These are phyloP conservation scores for Parauchenoglanis punctatus DNA, from an alignment of 2,797 vertebrate genomes.

Conservation along the genomic window DNA sequence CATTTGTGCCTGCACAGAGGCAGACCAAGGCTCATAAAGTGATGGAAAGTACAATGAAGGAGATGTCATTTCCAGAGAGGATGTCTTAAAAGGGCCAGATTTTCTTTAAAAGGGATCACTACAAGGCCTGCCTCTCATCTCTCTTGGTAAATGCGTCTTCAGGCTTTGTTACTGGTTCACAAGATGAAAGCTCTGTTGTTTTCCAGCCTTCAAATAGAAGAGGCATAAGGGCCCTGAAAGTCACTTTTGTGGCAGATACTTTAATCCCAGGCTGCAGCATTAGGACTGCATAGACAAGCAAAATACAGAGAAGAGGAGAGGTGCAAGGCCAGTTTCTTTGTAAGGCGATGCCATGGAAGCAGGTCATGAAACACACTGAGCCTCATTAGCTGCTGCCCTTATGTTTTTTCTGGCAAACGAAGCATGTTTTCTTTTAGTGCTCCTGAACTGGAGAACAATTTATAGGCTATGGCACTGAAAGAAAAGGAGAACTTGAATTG, in stretches of 20 bases:
- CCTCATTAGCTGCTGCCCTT: conserved; percentile 58
- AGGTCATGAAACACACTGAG: conserved; percentile 13
- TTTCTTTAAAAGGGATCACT: conserved; percentile 51
- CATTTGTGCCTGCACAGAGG: conserved; percentile 23
- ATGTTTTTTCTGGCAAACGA: conserved; percentile 28
- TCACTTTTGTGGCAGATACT: conserved; percentile 65
- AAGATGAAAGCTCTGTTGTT: conserved; percentile 79
- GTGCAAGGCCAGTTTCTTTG: conserved; percentile 26
- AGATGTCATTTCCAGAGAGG: conserved; percentile 61
- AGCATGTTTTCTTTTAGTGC: conserved; percentile 9
- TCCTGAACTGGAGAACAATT: background rate
- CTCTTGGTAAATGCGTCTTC: conserved; percentile 22
- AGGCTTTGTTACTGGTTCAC: conserved; percentile 69
- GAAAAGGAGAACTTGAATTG: background rate
- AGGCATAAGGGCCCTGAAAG: conserved; percentile 72
- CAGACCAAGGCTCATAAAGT: conserved; percentile 35
- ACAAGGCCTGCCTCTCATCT: conserved; percentile 62
- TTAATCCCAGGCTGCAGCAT: conserved; percentile 60
- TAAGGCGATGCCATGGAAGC: conserved; percentile 4
- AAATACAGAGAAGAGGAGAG: conserved; percentile 15
- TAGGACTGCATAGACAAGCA: conserved; percentile 20
- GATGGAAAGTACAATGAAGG: conserved; percentile 56
- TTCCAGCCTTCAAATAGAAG: conserved; percentile 75
- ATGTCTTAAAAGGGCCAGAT: conserved; percentile 52
- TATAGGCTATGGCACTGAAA: background rate